Evolutionary conservation across 2,797 vertebrate species (phyloP).

Genomic region (Sebastes kiyomatsui): DNA sequence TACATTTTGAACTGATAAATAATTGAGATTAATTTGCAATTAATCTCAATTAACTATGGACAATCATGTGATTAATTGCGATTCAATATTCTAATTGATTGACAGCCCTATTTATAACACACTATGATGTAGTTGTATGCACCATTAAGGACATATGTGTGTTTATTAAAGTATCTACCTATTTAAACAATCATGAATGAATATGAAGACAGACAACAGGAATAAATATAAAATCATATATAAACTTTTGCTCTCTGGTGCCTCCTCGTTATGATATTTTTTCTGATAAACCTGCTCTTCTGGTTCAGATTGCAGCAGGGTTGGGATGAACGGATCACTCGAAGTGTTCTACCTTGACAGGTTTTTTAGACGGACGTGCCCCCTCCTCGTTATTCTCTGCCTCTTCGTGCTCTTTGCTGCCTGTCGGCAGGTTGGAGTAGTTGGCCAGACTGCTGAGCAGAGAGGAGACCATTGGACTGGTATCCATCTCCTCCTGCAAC

Average conservation of each 20-base stretch:
- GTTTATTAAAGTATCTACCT: neutral
- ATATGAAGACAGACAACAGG: neutral
- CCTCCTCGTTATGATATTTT: neutral
- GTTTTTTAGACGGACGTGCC: slow-evolving; percentile 87
- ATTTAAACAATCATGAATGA: neutral
- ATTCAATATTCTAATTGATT: no score
- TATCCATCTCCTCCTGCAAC: slow-evolving; percentile 97
- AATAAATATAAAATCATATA: neutral
- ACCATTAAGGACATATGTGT: no score
- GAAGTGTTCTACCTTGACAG: slow-evolving; percentile 85
- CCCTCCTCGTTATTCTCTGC: slow-evolving; percentile 93
- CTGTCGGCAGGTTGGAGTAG: slow-evolving; percentile 96
- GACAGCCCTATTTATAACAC: no score
- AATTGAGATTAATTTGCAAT: no score
- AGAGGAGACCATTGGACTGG: slow-evolving; percentile 97
- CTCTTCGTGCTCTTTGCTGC: slow-evolving; percentile 96
- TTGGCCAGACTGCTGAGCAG: slow-evolving; percentile 95
- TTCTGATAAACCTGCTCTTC: neutral
- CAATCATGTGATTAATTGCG: no score
- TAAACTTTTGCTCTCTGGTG: neutral
- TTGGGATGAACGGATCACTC: neutral
- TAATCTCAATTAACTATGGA: no score
- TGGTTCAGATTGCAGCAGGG: neutral
- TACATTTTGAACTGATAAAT: no score
- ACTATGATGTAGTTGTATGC: neutral